These are phyloP conservation scores for Phylloscopus collybita DNA, from an alignment of 2,797 vertebrate genomes.

Conservation along the genomic window DNA sequence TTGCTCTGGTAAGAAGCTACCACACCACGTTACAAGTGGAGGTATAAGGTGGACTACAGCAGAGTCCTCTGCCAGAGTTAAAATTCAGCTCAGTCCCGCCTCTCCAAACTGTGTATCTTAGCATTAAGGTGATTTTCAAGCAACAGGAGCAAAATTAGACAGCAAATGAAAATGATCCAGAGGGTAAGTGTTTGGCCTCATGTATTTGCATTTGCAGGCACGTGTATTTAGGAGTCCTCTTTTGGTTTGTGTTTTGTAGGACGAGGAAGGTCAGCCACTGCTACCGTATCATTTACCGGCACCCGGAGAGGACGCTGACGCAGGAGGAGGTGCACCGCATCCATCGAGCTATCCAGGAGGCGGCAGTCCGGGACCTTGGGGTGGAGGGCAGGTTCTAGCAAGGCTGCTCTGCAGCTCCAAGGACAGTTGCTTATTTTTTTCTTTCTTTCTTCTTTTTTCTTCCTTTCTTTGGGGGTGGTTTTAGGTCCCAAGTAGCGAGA, in stretches of 20 bases:
- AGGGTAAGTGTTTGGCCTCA: slow-evolving; percentile 1
- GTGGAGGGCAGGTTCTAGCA: slow-evolving; percentile 88
- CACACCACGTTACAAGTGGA: background rate
- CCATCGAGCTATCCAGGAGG: slow-evolving; percentile 83
- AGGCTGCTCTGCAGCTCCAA: background rate
- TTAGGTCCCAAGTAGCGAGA: background rate
- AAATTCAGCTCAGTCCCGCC: slow-evolving; percentile 15
- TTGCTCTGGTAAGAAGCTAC: background rate
- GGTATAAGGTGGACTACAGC: background rate
- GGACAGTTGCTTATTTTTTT: background rate
- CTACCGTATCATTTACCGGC: slow-evolving; percentile 90
- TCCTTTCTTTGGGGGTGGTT: background rate
- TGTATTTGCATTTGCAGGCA: background rate
- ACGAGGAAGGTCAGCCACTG: slow-evolving; percentile 88
- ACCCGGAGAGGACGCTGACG: slow-evolving; percentile 89
- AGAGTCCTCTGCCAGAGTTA: slow-evolving; percentile 1
- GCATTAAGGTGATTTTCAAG: slow-evolving; percentile 49
- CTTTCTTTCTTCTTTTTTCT: accelerated
- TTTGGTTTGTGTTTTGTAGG: slow-evolving; percentile 74
- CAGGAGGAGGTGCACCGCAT: slow-evolving; percentile 84
- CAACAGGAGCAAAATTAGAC: slow-evolving; percentile 29
- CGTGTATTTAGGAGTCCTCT: background rate
- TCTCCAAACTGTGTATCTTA: slow-evolving; percentile 9
- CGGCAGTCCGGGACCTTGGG: slow-evolving; percentile 81
- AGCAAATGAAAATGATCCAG: background rate